A percentile compares a stretch with the other conserved stretches of the same genome.
phyloP scores from a whole-genome alignment of 2,797 vertebrate species.

The Avahi laniger region DNA sequence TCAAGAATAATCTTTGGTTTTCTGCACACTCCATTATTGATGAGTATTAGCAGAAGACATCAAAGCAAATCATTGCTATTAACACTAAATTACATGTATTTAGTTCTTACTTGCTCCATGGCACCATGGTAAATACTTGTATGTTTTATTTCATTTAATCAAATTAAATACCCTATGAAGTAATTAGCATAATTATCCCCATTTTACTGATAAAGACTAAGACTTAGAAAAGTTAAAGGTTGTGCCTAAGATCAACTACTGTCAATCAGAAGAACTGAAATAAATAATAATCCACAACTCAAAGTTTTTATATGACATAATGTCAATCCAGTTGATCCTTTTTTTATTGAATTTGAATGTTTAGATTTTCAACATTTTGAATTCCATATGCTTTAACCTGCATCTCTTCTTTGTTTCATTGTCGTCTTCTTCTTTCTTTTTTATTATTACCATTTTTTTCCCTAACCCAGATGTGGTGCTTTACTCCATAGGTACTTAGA shows the following conservation, averaged over 20 bases:
- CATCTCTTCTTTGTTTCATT: background rate
- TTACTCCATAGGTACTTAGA: background rate
- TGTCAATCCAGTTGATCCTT: background rate
- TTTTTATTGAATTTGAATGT: background rate
- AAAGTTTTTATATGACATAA: background rate
- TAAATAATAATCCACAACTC: background rate
- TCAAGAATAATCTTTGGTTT: background rate
- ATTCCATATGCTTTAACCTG: background rate
- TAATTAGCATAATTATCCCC: background rate
- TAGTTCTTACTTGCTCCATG: background rate
- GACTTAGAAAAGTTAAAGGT: background rate
- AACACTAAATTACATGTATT: constrained; percentile 15
- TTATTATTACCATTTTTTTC: background rate
- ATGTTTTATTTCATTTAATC: constrained; percentile 34
- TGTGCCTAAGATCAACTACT: background rate
- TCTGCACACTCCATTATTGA: background rate
- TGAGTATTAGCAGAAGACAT: background rate
- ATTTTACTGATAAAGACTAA: constrained; percentile 29
- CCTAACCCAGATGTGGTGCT: background rate
- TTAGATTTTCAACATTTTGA: background rate
- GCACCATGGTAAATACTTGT: background rate
- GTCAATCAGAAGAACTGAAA: background rate
- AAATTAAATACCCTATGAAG: background rate
- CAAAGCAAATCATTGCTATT: constrained; percentile 9
- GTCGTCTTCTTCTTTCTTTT: background rate